Conservation (phyloP, 1,140 invertebrate species). For the Teleogryllus occipitalis region DNA sequence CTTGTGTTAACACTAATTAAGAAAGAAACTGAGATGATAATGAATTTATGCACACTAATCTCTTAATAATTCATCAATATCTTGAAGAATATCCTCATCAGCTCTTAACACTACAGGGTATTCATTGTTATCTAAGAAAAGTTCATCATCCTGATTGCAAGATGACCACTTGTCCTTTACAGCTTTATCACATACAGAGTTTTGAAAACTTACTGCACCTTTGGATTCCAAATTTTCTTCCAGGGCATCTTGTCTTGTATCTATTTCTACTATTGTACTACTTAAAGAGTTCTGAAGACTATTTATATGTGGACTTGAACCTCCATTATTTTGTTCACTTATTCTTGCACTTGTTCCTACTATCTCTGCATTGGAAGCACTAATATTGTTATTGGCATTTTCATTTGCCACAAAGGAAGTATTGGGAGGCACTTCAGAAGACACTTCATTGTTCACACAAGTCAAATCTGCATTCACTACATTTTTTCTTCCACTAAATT, state of each 20-base stretch:
- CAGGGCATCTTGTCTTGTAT: background rate
- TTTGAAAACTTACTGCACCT: background rate
- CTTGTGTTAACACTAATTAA: too few species aligned
- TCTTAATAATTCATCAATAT: conserved; percentile 36
- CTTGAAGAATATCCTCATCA: conserved; percentile 37
- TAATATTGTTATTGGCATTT: too few species aligned
- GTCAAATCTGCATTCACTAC: background rate
- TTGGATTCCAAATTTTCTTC: background rate
- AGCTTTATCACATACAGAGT: background rate
- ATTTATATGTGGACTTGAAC: too few species aligned
- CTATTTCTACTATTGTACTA: background rate
- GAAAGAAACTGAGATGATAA: too few species aligned
- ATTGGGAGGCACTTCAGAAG: background rate
- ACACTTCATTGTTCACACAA: background rate
- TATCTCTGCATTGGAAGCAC: too few species aligned
- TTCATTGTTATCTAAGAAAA: conserved; percentile 23
- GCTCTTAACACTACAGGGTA: conserved; percentile 30
- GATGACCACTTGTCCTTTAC: background rate
- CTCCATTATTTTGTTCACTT: too few species aligned
- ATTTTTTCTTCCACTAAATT: background rate
- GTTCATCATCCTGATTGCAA: conserved; percentile 21
- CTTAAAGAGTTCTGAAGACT: too few species aligned
- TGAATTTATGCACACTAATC: conserved; percentile 14
- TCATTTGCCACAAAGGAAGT: background rate
- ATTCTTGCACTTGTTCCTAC: too few species aligned